Conservation (phyloP, 2,888 invertebrate genomes). For the Gibbula magus region DNA sequence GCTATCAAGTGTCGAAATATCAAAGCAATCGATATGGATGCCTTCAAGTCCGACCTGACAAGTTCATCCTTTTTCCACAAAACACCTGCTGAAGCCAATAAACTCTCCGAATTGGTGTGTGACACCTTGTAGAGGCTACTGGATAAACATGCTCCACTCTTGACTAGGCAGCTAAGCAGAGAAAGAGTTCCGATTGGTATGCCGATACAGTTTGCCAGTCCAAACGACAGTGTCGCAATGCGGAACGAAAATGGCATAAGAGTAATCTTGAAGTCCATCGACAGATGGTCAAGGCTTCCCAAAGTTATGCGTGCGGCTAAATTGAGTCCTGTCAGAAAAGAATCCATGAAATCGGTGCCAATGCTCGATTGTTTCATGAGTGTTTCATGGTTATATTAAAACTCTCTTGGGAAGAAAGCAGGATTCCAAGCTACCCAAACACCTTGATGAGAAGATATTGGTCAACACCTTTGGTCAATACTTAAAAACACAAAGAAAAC, state of each 20-base stretch:
- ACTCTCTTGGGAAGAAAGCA: background rate
- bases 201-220: background rate
- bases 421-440: background rate
- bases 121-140: no score
- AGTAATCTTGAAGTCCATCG: slow-evolving; percentile 9
- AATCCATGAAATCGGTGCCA: background rate
- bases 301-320: no score
- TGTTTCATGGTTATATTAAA: no score
- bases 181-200: background rate
- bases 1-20: no score
- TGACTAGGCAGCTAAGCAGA: no score
- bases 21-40: no score
- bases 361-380: background rate
- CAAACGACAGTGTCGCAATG: background rate
- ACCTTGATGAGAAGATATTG: background rate
- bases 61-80: no score
- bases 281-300: background rate
- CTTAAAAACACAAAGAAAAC: no score
- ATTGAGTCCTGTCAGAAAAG: background rate
- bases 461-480: background rate
- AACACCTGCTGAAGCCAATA: no score
- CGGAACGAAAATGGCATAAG: slow-evolving; percentile 5
- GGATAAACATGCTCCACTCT: no score
- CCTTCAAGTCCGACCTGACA: no score
- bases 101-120: no score